Base-by-base conservation (phyloP, 2,113 vertebrate genomes). In the Cyprinodon brontotheroides region DNA sequence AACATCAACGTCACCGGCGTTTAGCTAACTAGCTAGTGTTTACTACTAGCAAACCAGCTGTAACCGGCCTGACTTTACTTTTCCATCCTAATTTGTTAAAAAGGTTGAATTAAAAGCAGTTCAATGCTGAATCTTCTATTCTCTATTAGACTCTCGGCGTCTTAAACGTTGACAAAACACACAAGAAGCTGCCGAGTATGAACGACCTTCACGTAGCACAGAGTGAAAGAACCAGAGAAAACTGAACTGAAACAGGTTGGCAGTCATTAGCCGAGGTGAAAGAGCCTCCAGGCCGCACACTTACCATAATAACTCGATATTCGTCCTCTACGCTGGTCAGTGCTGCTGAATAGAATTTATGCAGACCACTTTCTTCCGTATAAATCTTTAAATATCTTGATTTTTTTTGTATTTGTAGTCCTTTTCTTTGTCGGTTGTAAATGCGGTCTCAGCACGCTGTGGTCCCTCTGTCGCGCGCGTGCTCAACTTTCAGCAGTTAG, bases 231-330 rank as follows among this genome's bases (percentile, higher is more conserved):
- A 59, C 11, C 40, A 20, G 14, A 60, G 47, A 39, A 45, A 80
- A 80, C 53, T 65, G 15, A 60, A 87, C 80, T 80, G 81, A 85
- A 89, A 89, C 89, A 89, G 83, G 90, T 92, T 88, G 50, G 50
- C 50, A 57, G n/a, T 57, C 50, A n/a, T 57, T 57, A 87, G 89
- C 86, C 79, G 75, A 53, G 77, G 72, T 77, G 69, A 61, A 59
- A 68, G 29, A 29, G 41, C 59, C 61, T 61, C 72, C n/a, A 82
- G 86, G 81, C 85, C 89, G 85, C 4, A 62, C 45, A 89, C 93
- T 93, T 81, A 93, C 93, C 93, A 94, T 94, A 91, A 74, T 87
- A 82, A 73, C 63, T 60, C 20, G 72, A 15, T 85, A 45, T 61
- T 80, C 53, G 65, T 14, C 71, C 70, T 79, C 47, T 22, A 40